Conservation (phyloP, 2,888 invertebrate genomes). For the Malthinus seriepunctatus region DNA sequence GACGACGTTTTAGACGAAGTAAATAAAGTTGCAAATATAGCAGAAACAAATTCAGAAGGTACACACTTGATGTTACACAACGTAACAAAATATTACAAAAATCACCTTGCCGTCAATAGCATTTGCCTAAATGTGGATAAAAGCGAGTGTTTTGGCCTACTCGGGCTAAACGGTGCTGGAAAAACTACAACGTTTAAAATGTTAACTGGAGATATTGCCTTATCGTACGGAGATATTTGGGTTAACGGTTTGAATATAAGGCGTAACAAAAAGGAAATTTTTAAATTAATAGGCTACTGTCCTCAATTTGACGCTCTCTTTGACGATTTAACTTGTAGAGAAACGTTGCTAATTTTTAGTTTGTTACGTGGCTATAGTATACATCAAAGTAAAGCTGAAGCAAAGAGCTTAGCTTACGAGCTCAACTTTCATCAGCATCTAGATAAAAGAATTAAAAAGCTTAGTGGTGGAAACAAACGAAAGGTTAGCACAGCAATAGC, state of each 20-base stretch:
- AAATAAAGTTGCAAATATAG: constrained; percentile 53
- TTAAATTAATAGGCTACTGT: constrained; percentile 63
- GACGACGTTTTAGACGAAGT: constrained; percentile 64
- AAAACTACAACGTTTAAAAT: constrained; percentile 89
- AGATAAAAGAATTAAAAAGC: constrained; percentile 52
- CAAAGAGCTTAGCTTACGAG: constrained; percentile 49
- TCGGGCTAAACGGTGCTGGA: constrained; percentile 83
- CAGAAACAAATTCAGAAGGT: no score
- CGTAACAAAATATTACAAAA: constrained; percentile 65
- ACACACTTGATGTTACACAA: no score
- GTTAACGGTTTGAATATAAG: constrained; percentile 55
- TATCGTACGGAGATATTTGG: constrained; percentile 72
- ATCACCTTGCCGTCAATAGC: constrained; percentile 77
- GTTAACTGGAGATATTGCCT: constrained; percentile 80
- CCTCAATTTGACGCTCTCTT: constrained; percentile 62
- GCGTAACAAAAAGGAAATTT: constrained; percentile 60
- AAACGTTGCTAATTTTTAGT: constrained; percentile 58
- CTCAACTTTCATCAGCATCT: constrained; percentile 54
- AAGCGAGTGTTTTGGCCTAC: constrained; percentile 78
- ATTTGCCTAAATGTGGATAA: constrained; percentile 56
- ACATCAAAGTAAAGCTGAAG: constrained; percentile 42
- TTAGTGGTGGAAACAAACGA: constrained; percentile 61
- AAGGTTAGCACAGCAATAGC: constrained; percentile 61
- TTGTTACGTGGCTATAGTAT: constrained; percentile 55
- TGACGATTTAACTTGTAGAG: constrained; percentile 59